Percentiles rank a stretch among this genome's conserved stretches.
Evolutionary conservation across 2,113 vertebrate genomes (phyloP).

Genomic region (Nerophis ophidion): DNA sequence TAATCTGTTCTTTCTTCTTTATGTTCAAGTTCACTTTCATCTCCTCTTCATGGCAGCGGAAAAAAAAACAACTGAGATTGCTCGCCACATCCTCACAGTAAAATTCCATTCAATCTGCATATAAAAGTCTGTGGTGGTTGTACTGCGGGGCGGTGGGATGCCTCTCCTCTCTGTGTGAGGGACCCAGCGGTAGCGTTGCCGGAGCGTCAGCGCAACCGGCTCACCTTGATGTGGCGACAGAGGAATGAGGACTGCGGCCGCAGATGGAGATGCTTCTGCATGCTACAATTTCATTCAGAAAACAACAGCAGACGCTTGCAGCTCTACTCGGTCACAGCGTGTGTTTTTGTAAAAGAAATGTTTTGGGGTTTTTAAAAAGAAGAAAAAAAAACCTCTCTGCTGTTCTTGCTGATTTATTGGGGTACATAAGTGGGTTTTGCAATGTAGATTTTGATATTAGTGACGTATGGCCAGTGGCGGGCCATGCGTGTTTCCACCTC

Average conservation of each 20-base stretch:
- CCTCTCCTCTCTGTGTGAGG: conserved; percentile 35
- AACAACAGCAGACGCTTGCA: conserved; percentile 54
- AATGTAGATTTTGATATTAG: no score
- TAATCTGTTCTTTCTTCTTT: conserved; percentile 26
- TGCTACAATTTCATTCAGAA: conserved; percentile 48
- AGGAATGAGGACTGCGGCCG: conserved; percentile 56
- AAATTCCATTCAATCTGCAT: conserved; percentile 51
- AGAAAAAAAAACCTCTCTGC: background rate
- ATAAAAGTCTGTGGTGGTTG: conserved; percentile 44
- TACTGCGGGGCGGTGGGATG: conserved; percentile 22
- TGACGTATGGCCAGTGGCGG: no score
- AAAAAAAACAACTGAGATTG: conserved; percentile 42
- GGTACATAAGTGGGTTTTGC: no score
- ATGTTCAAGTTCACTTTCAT: conserved; percentile 25
- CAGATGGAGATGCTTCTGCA: conserved; percentile 44
- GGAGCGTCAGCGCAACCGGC: conserved; percentile 47
- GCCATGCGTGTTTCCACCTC: no score
- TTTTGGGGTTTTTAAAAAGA: background rate
- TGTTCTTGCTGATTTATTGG: background rate
- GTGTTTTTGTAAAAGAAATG: conserved; percentile 8
- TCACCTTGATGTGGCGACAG: conserved; percentile 66
- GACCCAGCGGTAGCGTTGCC: conserved; percentile 43
- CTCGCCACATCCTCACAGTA: conserved; percentile 47
- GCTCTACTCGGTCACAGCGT: conserved; percentile 28
- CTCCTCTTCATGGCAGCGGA: conserved; percentile 34